Evolutionary conservation across 1,140 invertebrate genomes (phyloP).

Genomic region (Halictus rubicundus): DNA sequence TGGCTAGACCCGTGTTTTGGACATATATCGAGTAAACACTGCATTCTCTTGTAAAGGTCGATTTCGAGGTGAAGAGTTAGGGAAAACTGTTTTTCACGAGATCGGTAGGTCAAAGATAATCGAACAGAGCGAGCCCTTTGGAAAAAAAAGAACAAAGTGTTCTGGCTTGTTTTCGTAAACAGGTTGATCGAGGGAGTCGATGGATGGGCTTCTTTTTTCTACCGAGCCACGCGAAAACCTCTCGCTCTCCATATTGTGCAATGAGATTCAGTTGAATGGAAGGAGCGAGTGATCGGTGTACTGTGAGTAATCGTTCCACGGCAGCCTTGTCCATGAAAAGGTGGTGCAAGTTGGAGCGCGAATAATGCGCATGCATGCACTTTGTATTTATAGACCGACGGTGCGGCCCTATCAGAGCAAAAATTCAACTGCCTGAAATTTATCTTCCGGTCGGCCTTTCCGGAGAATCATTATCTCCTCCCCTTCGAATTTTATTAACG

Average conservation of each 20-base stretch:
- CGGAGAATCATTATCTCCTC: not conserved
- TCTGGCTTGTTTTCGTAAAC: constrained; percentile 4
- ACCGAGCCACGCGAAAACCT: not conserved
- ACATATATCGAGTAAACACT: too few species aligned
- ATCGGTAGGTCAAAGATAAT: not conserved
- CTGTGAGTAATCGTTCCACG: constrained; percentile 35
- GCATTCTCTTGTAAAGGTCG: too few species aligned
- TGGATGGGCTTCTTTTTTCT: constrained; percentile 18
- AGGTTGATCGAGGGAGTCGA: constrained; percentile 19
- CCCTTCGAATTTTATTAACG: too few species aligned
- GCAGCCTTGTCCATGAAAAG: constrained; percentile 51
- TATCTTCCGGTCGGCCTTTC: not conserved
- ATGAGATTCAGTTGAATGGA: constrained; percentile 30
- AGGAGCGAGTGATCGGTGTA: constrained; percentile 31
- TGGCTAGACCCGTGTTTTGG: too few species aligned
- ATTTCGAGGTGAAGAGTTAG: too few species aligned
- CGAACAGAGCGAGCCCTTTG: not conserved
- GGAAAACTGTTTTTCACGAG: too few species aligned
- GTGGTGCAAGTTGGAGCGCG: constrained; percentile 46
- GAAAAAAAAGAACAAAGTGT: not conserved
- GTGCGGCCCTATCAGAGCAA: constrained; percentile 21
- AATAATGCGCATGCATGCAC: constrained; percentile 46
- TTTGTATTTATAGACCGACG: constrained; percentile 39
- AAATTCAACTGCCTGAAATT: constrained; percentile 32
- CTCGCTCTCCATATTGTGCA: constrained; percentile 22